Base-by-base conservation (phyloP, 2,113 vertebrate species). In the Python bivittatus region DNA sequence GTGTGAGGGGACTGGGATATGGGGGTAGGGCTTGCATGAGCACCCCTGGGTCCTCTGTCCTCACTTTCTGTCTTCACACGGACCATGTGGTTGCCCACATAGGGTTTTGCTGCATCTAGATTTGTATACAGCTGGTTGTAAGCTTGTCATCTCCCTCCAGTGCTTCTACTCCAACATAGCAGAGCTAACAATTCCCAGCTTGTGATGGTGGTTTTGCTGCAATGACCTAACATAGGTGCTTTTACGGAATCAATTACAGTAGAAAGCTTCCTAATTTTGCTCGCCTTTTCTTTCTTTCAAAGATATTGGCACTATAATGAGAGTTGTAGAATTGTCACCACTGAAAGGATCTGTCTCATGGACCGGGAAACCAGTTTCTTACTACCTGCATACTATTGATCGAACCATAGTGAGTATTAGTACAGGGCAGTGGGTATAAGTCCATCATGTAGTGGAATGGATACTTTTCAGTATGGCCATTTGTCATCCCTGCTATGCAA, bases 281-380 rank as follows among this genome's bases (percentile, higher is more conserved):
- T 92, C 91, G 96, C 20, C 95, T 56, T 93, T 29, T 12, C 1
- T 15, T 53, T 17, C 22, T 25, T 44, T 42, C 64, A 48, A 79
- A 99, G 99, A 99, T 96, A 99, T 99, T 88, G 99, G 99, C 98
- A 99, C 99, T 97, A 99, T 99, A 97, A 99, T 99, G 99, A 98
- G 99, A 90, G 99, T 99, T 42, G 99, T 99, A 95, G 99, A 99
- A 96, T 98, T 99, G 58, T 99, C 99, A 38, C 99, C 99, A 60
- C 97, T 99, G 94, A 99, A 99, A 94, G 99, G 99, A 88, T 99
- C 99, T 0, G 99, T 99, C 95, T 99, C 99, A 2, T 99, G 99
- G 99, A 99, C 99, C 20, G 99, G 99, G 95, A 99, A 99, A 95
- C 99, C 99, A 48, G 99, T 99, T 93, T 99, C 99, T 94, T 99